phyloP scores from a whole-genome alignment of 1,140 invertebrate species.

The Nasonia vitripennis region DNA sequence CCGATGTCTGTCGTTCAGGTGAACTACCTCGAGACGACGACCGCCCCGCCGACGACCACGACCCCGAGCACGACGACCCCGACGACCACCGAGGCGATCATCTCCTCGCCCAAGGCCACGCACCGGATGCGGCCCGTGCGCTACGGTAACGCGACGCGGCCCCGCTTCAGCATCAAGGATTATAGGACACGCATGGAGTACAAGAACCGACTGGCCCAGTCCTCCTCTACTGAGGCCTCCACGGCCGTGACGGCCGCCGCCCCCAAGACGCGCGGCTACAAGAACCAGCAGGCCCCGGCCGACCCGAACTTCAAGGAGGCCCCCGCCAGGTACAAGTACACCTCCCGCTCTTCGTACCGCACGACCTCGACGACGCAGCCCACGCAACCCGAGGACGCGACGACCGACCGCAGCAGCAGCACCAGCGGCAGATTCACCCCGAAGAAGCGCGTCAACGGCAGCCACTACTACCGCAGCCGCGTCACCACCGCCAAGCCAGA shows the following conservation, averaged over 20 bases:
- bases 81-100: constrained; percentile 34
- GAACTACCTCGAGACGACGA: constrained; percentile 56
- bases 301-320: constrained; percentile 55
- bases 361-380: constrained; percentile 59
- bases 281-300: constrained; percentile 54
- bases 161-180: constrained; percentile 73
- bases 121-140: constrained; percentile 65
- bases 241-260: neutral
- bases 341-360: constrained; percentile 64
- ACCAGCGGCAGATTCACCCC: constrained; percentile 62
- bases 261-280: constrained; percentile 48
- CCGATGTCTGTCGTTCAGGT: constrained; percentile 4
- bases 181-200: constrained; percentile 73
- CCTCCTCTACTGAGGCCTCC: constrained; percentile 54
- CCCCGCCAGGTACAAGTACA: constrained; percentile 68
- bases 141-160: constrained; percentile 67
- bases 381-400: neutral
- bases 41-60: constrained; percentile 16
- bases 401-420: constrained; percentile 37
- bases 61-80: constrained; percentile 58
- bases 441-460: constrained; percentile 63
- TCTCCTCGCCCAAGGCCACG: constrained; percentile 53
- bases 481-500: constrained; percentile 55
- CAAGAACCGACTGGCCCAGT: constrained; percentile 63
- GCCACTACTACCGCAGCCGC: constrained; percentile 64